Percentiles rank a stretch among this genome's conserved stretches.
phyloP scores from a whole-genome alignment of 2,797 vertebrate genomes.

The Myripristis jacobus region DNA sequence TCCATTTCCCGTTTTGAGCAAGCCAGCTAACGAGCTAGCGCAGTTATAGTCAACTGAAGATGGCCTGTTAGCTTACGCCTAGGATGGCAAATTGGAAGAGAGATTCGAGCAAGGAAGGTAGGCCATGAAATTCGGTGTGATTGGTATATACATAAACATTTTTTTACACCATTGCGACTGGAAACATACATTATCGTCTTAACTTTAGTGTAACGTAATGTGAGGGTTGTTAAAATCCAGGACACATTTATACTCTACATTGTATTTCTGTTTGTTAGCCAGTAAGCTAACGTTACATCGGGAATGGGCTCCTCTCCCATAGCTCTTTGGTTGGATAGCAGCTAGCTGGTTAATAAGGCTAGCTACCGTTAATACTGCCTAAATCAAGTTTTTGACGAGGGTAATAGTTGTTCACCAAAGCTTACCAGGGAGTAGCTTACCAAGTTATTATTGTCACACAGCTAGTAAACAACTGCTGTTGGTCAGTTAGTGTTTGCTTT shows the following conservation, averaged over 20 bases:
- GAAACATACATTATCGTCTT: accelerated
- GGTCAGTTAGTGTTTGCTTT: neutral
- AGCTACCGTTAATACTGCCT: neutral
- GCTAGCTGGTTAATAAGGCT: slow-evolving; percentile 6
- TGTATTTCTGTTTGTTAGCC: neutral
- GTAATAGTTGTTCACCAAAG: too few relatives aligned
- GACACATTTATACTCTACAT: too few relatives aligned
- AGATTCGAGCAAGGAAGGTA: slow-evolving; percentile 76
- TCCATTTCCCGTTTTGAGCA: slow-evolving; percentile 60
- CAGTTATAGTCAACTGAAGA: slow-evolving; percentile 28
- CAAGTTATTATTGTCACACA: neutral
- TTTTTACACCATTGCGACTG: neutral
- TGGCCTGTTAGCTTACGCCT: slow-evolving; percentile 67
- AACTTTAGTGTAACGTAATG: neutral
- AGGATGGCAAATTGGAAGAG: slow-evolving; percentile 73
- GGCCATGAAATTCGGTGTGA: slow-evolving; percentile 43
- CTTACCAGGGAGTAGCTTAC: neutral
- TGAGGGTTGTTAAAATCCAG: neutral
- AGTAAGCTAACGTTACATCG: slow-evolving; percentile 22
- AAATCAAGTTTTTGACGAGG: neutral
- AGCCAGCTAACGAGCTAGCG: slow-evolving; percentile 69
- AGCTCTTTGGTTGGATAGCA: slow-evolving; percentile 26
- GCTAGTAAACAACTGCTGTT: neutral
- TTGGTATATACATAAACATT: neutral
- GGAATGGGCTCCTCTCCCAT: slow-evolving; percentile 31